Evolutionary conservation across 2,888 invertebrate genomes (phyloP), one percentile per base, ranked within the genome.

Genomic region (Mimas tiliae): DNA sequence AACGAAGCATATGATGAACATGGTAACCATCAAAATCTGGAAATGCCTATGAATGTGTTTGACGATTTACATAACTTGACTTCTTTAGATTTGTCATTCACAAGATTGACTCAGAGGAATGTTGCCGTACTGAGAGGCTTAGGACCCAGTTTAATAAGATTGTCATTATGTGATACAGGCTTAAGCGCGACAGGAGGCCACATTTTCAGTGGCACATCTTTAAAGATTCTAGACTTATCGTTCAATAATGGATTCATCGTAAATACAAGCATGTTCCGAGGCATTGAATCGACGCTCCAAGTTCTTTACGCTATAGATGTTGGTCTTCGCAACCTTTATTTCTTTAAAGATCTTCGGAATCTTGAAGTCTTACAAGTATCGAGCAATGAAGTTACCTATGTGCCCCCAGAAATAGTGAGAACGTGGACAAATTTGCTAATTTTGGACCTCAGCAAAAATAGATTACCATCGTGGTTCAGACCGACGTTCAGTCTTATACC

Each of bases 221-320:
- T 95, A 0, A 87, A 84, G 66, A 78, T 83, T 34, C 75, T 95
- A 3, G 95, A 95, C 70, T 50, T 95, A n/a, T 95, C 95, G 0
- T 92, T 94, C 0, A 95, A 95, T 72, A 78, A 77, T 0, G 89
- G 88, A 0, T 83, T 94, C 1, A 65, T 92, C 0, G 76, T 85
- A 3, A 72, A 79, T 0, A 72, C 73, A 0, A 80, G 82, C 48
- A 79, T 88, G 0, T 86, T 95, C 19, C 70, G 76, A 11, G 94
- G 94, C 0, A 68, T 95, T 0, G 87, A 91, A 55, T 72, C 87
- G 0, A 88, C 88, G 0, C 73, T 94, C 0, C 75, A 87, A 74
- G 84, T 94, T 0, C 70, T 95, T 0, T 93, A 93, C 42, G 94
- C 94, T 0, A 89, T 87, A 51, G 79, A 88, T 0, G 78, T 91